Conservation (phyloP, 2,113 vertebrate genomes). For the Mormyrus iriodes region DNA sequence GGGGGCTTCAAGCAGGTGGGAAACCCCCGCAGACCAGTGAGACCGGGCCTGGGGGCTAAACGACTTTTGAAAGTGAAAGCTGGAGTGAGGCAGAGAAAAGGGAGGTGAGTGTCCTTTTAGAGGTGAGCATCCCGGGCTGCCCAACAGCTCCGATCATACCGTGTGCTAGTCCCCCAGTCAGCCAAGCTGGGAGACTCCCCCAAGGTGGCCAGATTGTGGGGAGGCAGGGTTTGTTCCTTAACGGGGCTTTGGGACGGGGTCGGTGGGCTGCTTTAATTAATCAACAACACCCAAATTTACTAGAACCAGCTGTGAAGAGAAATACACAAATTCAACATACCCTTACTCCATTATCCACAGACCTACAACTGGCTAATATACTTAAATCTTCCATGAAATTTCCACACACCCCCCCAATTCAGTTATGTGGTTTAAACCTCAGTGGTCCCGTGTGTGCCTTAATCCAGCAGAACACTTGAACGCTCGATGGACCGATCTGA, state of each 20-base stretch:
- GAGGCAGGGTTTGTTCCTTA: not conserved
- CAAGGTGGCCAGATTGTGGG: too few relatives aligned
- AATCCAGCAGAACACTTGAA: not conserved
- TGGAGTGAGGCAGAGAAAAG: not conserved
- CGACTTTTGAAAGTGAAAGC: not conserved
- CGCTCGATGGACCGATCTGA: not conserved
- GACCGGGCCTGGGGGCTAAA: not conserved
- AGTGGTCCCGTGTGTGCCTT: not conserved
- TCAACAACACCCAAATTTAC: not conserved
- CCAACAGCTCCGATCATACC: not conserved
- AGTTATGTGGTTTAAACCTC: not conserved
- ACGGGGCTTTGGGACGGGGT: not conserved
- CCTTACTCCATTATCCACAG: not conserved
- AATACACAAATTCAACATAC: not conserved
- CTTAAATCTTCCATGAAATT: not conserved
- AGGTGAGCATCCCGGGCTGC: not conserved
- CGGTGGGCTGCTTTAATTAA: not conserved
- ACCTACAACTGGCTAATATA: not conserved
- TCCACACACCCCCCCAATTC: not conserved
- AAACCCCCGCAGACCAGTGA: not conserved
- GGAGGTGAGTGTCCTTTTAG: not conserved
- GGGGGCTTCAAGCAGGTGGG: not conserved
- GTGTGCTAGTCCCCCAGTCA: not conserved
- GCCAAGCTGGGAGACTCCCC: not conserved
- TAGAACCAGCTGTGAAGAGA: not conserved